Conservation (phyloP, 2,113 vertebrate species). For the Aramus guarauna region DNA sequence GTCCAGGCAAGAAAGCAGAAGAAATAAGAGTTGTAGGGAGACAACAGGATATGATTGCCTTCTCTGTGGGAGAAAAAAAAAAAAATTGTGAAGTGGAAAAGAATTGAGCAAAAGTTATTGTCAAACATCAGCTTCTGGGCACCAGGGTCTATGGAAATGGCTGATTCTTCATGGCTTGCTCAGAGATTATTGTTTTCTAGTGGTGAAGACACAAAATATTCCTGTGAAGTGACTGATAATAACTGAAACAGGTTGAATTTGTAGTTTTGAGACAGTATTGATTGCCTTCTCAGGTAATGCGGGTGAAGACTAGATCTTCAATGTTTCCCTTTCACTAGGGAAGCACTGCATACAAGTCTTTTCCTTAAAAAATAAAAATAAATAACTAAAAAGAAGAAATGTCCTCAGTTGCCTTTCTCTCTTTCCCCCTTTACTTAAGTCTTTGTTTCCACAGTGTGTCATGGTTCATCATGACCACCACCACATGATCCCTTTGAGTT, state of each 20-base stretch:
- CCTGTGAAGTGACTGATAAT: background rate
- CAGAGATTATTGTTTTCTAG: background rate
- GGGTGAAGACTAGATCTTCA: background rate
- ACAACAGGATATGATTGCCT: background rate
- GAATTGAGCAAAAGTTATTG: background rate
- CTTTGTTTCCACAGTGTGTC: background rate
- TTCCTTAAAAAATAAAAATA: background rate
- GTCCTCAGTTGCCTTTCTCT: background rate
- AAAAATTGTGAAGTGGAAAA: background rate
- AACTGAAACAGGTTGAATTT: background rate
- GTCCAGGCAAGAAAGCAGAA: background rate
- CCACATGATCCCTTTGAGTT: fast-evolving
- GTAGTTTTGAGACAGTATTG: background rate
- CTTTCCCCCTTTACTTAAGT: background rate
- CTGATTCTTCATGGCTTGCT: background rate
- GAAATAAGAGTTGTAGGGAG: background rate
- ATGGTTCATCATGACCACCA: background rate
- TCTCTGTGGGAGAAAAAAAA: no score
- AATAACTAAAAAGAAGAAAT: background rate
- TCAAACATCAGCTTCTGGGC: background rate
- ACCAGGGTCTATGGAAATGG: background rate
- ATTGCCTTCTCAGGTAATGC: background rate
- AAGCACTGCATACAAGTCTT: background rate
- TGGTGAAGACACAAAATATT: background rate
- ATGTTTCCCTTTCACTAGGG: background rate